phyloP scores from a whole-genome alignment of 2,888 invertebrate genomes.

The Sicus ferrugineus region DNA sequence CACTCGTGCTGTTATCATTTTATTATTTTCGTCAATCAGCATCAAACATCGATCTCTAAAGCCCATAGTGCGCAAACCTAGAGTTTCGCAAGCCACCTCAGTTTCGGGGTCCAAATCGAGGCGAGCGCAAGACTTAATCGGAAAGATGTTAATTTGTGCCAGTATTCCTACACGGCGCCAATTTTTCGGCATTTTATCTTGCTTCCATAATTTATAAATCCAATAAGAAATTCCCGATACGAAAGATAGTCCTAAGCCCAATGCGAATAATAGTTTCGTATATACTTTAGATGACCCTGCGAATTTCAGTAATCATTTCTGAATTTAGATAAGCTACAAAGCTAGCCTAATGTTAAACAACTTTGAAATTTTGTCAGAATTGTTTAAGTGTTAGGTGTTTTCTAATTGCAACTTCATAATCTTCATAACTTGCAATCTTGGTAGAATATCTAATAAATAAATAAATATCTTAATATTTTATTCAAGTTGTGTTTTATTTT shows the following conservation, averaged over 20 bases:
- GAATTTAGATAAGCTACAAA: background rate
- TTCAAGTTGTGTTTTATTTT: too few species aligned
- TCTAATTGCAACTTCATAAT: too few species aligned
- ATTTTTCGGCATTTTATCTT: conserved; percentile 55
- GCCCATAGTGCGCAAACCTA: conserved; percentile 51
- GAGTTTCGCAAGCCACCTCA: conserved; percentile 52
- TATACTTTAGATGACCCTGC: background rate
- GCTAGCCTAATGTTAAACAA: too few species aligned
- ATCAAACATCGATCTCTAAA: conserved; percentile 58
- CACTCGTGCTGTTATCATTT: conserved; percentile 56
- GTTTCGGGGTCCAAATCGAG: conserved; percentile 42
- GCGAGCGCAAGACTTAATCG: conserved; percentile 57
- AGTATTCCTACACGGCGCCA: conserved; percentile 57
- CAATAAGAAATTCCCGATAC: conserved; percentile 50
- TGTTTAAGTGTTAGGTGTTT: too few species aligned
- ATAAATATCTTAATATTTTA: too few species aligned
- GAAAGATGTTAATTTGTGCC: conserved; percentile 53
- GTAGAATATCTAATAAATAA: too few species aligned
- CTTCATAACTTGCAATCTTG: too few species aligned
- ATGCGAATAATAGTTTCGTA: conserved; percentile 9
- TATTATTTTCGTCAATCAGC: conserved; percentile 53
- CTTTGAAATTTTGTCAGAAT: too few species aligned
- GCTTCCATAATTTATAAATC: conserved; percentile 48
- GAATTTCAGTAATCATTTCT: background rate
- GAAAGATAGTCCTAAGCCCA: conserved; percentile 47